Evolutionary conservation across 2,888 invertebrate species (phyloP), one percentile per base, ranked within the genome.

Genomic region (Chymomyza procnemis): DNA sequence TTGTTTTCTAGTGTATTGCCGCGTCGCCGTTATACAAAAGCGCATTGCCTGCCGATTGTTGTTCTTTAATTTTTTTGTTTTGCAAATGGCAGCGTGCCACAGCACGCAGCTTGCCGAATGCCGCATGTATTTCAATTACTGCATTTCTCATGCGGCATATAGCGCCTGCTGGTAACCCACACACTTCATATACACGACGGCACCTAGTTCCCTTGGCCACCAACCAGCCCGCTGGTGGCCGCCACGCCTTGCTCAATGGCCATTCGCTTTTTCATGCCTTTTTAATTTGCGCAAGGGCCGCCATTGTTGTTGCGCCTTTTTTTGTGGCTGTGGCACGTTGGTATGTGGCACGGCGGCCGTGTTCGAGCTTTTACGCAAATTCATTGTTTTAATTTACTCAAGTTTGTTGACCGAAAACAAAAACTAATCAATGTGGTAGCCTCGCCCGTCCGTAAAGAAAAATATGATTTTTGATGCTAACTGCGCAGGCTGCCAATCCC

Each of bases 71-170:
- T 34, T 48, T n/a, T 47, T 50, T 18, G 21, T n/a, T 47, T 50
- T 18, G 21, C 26, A 54, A 54, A 22, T 2, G 22, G 48, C 48
- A 50, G 18, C 6, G 48, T 18, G 16, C 18, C 64, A 69, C 64
- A 65, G 70, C 82, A 81, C 77, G 74, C 72, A 73, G 67, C 61
- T 69, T 22, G 61, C 66, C 26, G 73, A 75, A 64, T 61, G 71
- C 85, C 83, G 75, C 83, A 81, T 81, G 81, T 85, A 81, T 85
- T 81, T 81, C 85, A 81, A 81, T 81, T 81, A 81, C 83, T 85
- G 85, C 81, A 81, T 82, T 82, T 80, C 83, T 75, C 85, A 71
- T 77, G 52, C 64, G 66, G 69, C 56, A 62, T 69, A 22, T 58
- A 55, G 54, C 60, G 57, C 21, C 56, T 34, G 58, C 18, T 56